A percentile compares a stretch with the other conserved stretches of the same genome.
These are phyloP conservation scores for Myathropa florea DNA, from an alignment of 2,888 invertebrate genomes.

Conservation along the genomic window DNA sequence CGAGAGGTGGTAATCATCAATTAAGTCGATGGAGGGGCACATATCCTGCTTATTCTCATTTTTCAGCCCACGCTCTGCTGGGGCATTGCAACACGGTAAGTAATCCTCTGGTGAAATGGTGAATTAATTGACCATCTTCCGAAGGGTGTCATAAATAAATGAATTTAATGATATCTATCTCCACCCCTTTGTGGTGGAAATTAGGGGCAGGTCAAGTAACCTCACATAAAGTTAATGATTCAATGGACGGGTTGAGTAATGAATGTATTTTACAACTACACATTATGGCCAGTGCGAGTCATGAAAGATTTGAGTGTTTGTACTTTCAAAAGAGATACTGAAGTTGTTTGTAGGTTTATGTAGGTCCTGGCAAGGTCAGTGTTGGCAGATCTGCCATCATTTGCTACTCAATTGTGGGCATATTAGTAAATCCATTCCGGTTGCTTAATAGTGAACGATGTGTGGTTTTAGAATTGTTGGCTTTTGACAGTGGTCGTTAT, in stretches of 20 bases:
- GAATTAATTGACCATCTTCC: constrained; percentile 29
- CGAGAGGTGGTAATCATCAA: background rate
- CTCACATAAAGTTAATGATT: background rate
- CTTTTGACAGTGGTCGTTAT: too few relatives aligned
- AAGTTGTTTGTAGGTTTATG: background rate
- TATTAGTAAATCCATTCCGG: too few relatives aligned
- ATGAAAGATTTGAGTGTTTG: background rate
- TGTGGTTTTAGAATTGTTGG: too few relatives aligned
- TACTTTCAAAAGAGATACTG: too few relatives aligned
- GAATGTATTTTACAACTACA: too few relatives aligned
- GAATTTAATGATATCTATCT: constrained; percentile 11
- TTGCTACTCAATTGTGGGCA: too few relatives aligned
- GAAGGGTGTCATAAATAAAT: constrained; percentile 34
- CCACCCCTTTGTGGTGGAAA: background rate
- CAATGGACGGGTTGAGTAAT: background rate
- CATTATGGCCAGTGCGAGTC: background rate
- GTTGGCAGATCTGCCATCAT: too few relatives aligned
- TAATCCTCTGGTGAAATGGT: constrained; percentile 21
- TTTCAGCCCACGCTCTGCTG: background rate
- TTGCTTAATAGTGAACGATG: too few relatives aligned
- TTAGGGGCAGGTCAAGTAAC: background rate
- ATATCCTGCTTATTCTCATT: background rate
- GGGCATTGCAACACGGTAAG: background rate
- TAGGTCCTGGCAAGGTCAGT: too few relatives aligned
- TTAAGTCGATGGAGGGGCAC: background rate